Base-by-base conservation (phyloP, 1,140 invertebrate genomes). In the Microplitis demolitor region DNA sequence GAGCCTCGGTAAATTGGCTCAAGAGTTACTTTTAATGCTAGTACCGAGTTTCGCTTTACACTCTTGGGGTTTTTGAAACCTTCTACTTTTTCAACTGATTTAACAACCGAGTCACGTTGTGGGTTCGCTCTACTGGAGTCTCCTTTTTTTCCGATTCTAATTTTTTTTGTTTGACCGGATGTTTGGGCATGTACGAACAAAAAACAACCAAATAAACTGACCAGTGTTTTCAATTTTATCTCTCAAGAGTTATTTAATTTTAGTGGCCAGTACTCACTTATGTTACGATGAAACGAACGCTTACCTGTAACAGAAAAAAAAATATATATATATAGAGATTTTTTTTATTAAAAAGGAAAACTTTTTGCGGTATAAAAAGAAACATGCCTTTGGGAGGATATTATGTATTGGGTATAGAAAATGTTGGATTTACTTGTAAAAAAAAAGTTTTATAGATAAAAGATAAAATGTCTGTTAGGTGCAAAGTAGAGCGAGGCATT, bases 401-500 rank as follows among this genome's bases (percentile, higher is more conserved):
- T 45, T 45, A 45, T 45, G 39, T 45, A 45, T 45, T 45, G 39
- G 11, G 39, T 45, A 74, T 66, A 63, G 33, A 66, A 66, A 39
- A 72, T 51, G 53, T 35, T 53, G 51, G 66, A 58, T 64, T 62
- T 62, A 60, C 64, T 67, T 70, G 70, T 66, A 70, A 54, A 70
- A 56, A 62, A 50, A 56, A 63, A 70, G 63, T 69, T 67, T 67
- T 71, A 61, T 60, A 56, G 74, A 72, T 71, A 64, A 45, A 53
- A 71, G 69, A 76, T 73, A 73, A 71, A 76, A 73, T 58, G 72
- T 70, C 53, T 66, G 68, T 37, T 68, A 73, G 71, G 72, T 76
- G 74, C 70, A 76, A 76, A 76, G 69, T 73, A 62, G 68, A 63
- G 56, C 56, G 64, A 68, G 70, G 74, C 54, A 56, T 76, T 71